Base-by-base conservation (phyloP, 2,888 invertebrate species). In the Melipona beecheii region DNA sequence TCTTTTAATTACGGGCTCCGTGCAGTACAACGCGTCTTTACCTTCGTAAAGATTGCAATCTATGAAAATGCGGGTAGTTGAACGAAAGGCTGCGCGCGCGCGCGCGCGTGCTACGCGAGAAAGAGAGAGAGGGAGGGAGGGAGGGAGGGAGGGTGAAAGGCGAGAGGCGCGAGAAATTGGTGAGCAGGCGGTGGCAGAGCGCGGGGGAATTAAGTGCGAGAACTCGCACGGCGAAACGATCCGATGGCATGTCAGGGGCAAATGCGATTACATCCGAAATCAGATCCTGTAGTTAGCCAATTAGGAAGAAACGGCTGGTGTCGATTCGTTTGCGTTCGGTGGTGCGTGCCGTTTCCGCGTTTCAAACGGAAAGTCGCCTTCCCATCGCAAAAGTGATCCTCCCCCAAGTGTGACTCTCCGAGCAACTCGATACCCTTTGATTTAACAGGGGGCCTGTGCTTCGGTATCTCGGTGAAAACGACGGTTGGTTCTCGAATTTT, bases 261-360 rank as follows among this genome's bases (percentile, higher is more conserved):
- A 92, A 93, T 92, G 89, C 91, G 91, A 92, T 93, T 93, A 92
- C 87, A 81, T 83, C 85, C 90, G 93, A 93, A 93, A 93, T 92
- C 91, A 91, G 93, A 93, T 91, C 92, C 92, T 84, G 90, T 88
- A 89, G 91, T 93, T 93, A 92, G 89, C 90, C 92, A 93, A 93
- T 93, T 92, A 93, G 87, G 88, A 87, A 87, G 86, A 90, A 90
- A 89, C 87, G 89, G 85, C 88, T 73, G 78, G 75, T 70, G 84
- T 65, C 70, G 75, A 80, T 85, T 62, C 85, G 69, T 78, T 43
- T 76, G 75, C 75, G 82, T 78, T 13, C 79, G 86, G 62, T 66
- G 60, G 87, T 84, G 87, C 88, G 89, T 85, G 89, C 68, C 71
- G 74, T 83, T 83, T 84, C 84, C 84, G 74, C 27, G 52, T 84